A percentile compares a stretch with the other conserved stretches of the same genome.
These are phyloP conservation scores for Coenonympha arcania DNA, from an alignment of 2,888 invertebrate species.

Conservation along the genomic window DNA sequence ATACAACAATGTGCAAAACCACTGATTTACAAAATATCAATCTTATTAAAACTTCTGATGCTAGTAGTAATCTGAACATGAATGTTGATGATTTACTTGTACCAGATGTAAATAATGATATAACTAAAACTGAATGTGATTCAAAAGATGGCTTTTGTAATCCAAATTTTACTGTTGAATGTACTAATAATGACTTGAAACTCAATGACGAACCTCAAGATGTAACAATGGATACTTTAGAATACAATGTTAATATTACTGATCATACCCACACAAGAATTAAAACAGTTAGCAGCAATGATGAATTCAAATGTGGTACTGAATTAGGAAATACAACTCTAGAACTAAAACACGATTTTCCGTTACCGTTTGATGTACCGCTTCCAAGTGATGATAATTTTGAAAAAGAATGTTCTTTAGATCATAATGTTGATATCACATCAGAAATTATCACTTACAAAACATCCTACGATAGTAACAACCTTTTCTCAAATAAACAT, in stretches of 20 bases:
- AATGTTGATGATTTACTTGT: background rate
- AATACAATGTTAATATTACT: background rate
- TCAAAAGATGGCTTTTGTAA: too few species aligned
- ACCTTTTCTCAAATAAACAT: background rate
- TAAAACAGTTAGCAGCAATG: background rate
- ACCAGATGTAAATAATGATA: background rate
- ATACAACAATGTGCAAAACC: background rate
- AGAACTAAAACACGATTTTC: too few species aligned
- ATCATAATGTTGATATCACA: background rate
- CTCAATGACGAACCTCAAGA: background rate
- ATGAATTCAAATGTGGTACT: background rate
- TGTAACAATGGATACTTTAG: background rate
- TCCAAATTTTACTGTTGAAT: too few species aligned
- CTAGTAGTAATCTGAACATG: background rate
- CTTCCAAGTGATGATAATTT: slow-evolving; percentile 17
- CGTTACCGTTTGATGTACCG: slow-evolving; percentile 15
- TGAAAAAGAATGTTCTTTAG: slow-evolving; percentile 6
- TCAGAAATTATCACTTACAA: background rate
- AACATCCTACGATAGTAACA: background rate
- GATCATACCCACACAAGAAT: background rate
- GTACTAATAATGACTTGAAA: background rate
- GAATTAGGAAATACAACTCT: too few species aligned
- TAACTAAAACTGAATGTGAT: background rate
- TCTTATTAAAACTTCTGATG: background rate
- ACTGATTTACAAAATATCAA: background rate